Conservation (phyloP, 2,113 vertebrate species). For the Capra hircus region DNA sequence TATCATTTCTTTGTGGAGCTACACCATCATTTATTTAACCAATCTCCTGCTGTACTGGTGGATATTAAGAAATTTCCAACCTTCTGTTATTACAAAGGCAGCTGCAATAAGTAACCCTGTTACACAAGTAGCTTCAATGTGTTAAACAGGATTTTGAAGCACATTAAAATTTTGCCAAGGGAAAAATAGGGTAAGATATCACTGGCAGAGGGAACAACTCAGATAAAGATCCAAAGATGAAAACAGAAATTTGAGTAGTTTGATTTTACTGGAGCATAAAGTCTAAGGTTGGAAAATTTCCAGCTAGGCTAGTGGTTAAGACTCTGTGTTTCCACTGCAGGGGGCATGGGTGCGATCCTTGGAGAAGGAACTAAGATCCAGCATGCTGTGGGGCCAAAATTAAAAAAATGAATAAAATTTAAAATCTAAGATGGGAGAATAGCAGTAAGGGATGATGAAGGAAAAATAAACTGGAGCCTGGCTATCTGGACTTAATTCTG, state of each 20-base stretch:
- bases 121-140: neutral
- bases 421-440: neutral
- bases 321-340: neutral
- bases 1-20: neutral
- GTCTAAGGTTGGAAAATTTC: neutral
- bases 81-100: constrained; percentile 1
- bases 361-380: neutral
- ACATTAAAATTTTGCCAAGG: neutral
- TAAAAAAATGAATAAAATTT: neutral
- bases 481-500: neutral
- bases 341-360: neutral
- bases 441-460: neutral
- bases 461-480: neutral
- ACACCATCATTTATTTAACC: neutral
- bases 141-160: neutral
- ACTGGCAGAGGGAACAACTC: neutral
- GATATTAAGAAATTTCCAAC: neutral
- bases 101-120: neutral
- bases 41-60: neutral
- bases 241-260: neutral
- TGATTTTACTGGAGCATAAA: neutral
- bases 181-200: neutral
- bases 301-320: neutral
- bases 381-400: neutral
- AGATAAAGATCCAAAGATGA: neutral